Conservation (phyloP, 2,113 vertebrate species). For the Meles meles region DNA sequence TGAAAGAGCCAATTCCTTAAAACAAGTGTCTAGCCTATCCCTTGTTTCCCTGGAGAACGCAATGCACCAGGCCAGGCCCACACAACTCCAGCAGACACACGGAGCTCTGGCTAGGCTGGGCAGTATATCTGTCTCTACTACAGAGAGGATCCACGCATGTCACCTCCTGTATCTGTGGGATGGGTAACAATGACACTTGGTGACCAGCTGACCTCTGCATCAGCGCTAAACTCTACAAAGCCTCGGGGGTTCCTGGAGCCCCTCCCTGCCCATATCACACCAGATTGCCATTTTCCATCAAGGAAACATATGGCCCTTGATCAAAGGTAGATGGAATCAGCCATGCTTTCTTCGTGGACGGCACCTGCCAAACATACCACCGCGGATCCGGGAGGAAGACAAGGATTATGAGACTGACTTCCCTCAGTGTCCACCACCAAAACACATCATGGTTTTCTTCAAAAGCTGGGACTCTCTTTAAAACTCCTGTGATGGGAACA, state of each 20-base stretch:
- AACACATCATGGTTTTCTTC: not conserved
- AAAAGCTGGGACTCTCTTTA: not conserved
- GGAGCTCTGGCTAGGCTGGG: rapidly evolving
- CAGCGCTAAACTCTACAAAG: rapidly evolving
- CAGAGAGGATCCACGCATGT: not conserved
- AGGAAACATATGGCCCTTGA: rapidly evolving
- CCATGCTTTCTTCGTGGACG: not conserved
- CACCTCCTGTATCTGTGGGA: not conserved
- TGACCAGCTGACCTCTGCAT: rapidly evolving
- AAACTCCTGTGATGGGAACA: not conserved
- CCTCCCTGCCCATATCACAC: rapidly evolving
- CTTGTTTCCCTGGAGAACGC: not conserved
- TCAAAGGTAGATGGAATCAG: not conserved
- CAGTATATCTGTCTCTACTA: too few species aligned
- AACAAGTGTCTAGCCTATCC: too few species aligned
- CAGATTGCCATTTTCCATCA: too few species aligned
- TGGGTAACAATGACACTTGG: rapidly evolving
- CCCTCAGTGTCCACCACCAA: not conserved
- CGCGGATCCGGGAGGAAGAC: not conserved
- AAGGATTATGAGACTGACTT: too few species aligned
- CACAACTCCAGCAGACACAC: rapidly evolving
- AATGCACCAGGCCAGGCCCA: rapidly evolving
- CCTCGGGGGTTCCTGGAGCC: rapidly evolving
- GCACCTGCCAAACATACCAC: not conserved
- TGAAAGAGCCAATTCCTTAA: not conserved